phyloP scores from a whole-genome alignment of 1,140 invertebrate species.

The Orchestia grillus region DNA sequence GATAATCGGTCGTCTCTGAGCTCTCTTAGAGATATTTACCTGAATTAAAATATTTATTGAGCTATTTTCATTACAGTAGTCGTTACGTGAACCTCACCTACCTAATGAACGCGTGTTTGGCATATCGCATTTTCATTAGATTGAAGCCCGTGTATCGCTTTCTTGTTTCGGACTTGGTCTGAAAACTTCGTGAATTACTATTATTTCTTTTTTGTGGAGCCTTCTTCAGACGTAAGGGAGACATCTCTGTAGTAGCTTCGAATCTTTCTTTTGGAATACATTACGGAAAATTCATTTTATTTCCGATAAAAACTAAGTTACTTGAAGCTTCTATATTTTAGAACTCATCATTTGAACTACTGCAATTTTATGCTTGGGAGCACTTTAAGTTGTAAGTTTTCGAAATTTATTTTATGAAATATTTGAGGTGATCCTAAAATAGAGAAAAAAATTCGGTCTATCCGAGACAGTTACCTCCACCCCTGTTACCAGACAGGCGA shows the following conservation, averaged over 20 bases:
- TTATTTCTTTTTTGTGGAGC: not conserved
- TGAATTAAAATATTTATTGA: constrained; percentile 30
- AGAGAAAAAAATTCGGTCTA: not conserved
- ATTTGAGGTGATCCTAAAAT: not conserved
- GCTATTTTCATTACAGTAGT: constrained; percentile 12
- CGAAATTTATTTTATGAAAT: not conserved
- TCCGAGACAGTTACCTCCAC: not conserved
- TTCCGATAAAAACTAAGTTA: not conserved
- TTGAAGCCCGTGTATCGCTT: not conserved
- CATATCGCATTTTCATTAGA: not conserved
- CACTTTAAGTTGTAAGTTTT: not conserved
- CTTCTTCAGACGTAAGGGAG: not conserved
- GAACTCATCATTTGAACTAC: not conserved
- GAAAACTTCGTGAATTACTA: not conserved
- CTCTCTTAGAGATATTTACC: constrained; percentile 39
- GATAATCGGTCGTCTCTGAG: constrained; percentile 9
- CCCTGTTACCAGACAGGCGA: not conserved
- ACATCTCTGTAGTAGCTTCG: not conserved
- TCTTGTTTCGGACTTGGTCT: not conserved
- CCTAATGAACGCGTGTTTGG: not conserved
- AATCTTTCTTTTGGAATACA: not conserved
- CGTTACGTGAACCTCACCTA: not conserved
- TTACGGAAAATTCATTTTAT: not conserved
- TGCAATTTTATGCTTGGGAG: not conserved
- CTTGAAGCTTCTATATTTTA: not conserved